Base-by-base conservation (phyloP, 2,113 vertebrate genomes). In the Ariopsis seemanni region DNA sequence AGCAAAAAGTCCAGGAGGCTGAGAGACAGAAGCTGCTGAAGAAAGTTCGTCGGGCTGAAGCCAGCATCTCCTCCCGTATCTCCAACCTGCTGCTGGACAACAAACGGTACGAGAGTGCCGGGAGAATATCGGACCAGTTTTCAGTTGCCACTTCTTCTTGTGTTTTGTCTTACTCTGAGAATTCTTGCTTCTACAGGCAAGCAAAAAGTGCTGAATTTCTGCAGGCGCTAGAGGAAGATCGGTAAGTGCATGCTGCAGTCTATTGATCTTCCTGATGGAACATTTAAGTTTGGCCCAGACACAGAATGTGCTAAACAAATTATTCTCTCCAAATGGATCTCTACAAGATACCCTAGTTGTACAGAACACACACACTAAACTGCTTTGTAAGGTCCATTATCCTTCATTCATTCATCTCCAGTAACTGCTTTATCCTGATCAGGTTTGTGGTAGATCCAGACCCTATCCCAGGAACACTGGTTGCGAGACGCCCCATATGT, bases 181-280 rank as follows among this genome's bases (percentile, higher is more conserved):
- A 52, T 69, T 77, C 2, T 82, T 85, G 50, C 86, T 25, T 67
- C 78, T 90, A n/a, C 84, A 99, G 98, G 88, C 97, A 99, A 87
- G 97, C 95, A 67, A 97, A 96, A 91, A 98, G 93, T 65, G 95
- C 97, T 0, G 96, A 96, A 90, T 95, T 99, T 89, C 93, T 99
- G 62, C 97, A 99, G 91, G 94, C 96, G 1, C 92, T 99, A 91
- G 97, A 99, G 87, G 96, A 97, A 48, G 97, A 99, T 82, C 96
- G 98, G 98, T 99, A 85, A 95, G 96, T 91, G n/a, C 10, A 69
- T 65, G 42, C 52, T 60, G 60, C 57, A 55, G 7, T 8, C 48
- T 65, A 83, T 86, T 67, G 69, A 79, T 83, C 62, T 50, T 69
- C 60, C 69, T 87, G 74, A 82, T 90, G 78, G 72, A 88, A 62